phyloP scores from a whole-genome alignment of 1,140 invertebrate genomes.

The Gryon sp. region DNA sequence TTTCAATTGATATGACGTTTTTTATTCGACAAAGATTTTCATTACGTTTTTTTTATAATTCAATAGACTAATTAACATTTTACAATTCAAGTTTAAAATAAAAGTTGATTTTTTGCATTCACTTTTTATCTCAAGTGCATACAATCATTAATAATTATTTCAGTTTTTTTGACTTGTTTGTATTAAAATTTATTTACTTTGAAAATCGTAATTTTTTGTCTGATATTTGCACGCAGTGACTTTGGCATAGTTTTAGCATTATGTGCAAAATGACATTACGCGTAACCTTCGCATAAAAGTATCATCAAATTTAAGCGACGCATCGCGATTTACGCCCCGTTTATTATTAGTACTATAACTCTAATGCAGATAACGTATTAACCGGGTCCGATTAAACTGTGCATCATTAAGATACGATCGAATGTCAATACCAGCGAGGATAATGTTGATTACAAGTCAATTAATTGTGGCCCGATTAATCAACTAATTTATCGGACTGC shows the following conservation, averaged over 20 bases:
- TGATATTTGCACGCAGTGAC: no score
- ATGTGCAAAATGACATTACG: constrained; percentile 26
- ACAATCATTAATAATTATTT: no score
- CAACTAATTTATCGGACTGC: neutral
- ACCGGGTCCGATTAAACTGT: constrained; percentile 18
- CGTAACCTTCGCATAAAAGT: constrained; percentile 19
- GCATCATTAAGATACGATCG: constrained; percentile 28
- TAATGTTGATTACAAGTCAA: constrained; percentile 14
- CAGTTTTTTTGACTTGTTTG: no score
- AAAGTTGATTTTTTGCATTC: no score
- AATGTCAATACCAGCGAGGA: constrained; percentile 32
- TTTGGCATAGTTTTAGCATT: constrained; percentile 41
- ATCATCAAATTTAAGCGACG: constrained; percentile 26
- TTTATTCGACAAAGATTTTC: no score
- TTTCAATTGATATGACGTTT: constrained; percentile 24
- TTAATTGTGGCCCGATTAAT: constrained; percentile 19
- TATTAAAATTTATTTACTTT: no score
- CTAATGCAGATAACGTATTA: constrained; percentile 21
- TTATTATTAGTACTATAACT: constrained; percentile 49
- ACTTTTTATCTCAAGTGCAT: no score
- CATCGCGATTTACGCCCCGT: constrained; percentile 4
- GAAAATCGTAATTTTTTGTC: no score
- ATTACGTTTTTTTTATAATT: no score
- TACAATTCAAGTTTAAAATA: no score
- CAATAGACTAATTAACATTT: no score